Percentiles rank a stretch among this genome's conserved stretches.
phyloP scores from a whole-genome alignment of 2,888 invertebrate genomes.

The Salticus scenicus region DNA sequence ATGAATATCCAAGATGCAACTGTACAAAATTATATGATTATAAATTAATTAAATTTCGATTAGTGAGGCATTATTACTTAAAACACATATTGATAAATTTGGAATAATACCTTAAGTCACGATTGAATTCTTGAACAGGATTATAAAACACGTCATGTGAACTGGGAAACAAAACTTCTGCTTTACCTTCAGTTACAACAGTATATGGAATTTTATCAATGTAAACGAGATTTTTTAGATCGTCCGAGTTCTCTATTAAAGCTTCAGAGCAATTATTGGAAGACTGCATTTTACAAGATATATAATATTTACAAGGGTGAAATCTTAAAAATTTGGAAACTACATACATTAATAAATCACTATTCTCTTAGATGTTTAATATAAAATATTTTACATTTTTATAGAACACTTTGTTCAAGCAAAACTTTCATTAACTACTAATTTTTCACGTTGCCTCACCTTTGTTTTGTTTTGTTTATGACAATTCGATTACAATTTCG shows the following conservation, averaged over 20 bases:
- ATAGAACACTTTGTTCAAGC: no score
- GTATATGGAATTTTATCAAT: conserved; percentile 71
- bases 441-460: no score
- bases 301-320: background rate
- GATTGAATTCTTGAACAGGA: conserved; percentile 97
- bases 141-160: conserved; percentile 94
- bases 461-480: no score
- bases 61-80: no score
- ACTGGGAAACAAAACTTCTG: conserved; percentile 82
- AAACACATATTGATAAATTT: no score
- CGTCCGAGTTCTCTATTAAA: background rate
- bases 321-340: background rate
- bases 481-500: no score
- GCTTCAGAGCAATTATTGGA: background rate
- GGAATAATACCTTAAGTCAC: conserved; percentile 88
- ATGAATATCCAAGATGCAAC: no score
- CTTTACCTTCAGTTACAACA: conserved; percentile 83
- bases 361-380: no score
- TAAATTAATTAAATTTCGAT: no score
- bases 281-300: background rate
- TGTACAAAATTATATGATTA: no score
- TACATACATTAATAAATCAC: background rate
- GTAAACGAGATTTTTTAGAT: conserved; percentile 29
- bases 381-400: no score
- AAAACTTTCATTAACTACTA: no score